Conservation (phyloP, 2,797 vertebrate genomes). For the Dipus sagitta region DNA sequence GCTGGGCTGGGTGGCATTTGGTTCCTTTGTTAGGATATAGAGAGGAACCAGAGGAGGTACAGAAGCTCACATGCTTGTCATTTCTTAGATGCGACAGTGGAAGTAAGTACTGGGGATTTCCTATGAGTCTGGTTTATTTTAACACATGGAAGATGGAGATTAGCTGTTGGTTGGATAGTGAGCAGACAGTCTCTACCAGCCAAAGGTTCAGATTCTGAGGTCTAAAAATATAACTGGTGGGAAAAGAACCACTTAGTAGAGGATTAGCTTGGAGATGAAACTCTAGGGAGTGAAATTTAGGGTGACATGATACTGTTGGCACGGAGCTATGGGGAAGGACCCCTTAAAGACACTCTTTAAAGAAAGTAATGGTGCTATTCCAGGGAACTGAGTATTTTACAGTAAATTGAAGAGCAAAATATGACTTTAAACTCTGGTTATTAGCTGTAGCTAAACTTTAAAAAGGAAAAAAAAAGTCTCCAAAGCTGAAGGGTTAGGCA, state of each 20-base stretch:
- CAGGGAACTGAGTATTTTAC: background rate
- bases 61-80: background rate
- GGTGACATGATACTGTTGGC: background rate
- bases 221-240: constrained; percentile 27
- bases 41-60: background rate
- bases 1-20: background rate
- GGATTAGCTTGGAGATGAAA: background rate
- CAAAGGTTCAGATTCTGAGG: background rate
- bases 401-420: background rate
- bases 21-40: background rate
- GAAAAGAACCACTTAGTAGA: background rate
- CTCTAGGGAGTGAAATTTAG: background rate
- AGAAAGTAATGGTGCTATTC: too few relatives aligned
- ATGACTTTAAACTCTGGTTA: background rate
- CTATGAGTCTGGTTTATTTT: background rate
- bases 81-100: background rate
- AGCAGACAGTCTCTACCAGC: background rate
- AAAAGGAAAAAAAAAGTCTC: background rate
- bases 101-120: background rate
- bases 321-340: background rate
- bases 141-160: background rate
- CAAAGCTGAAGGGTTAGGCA: background rate
- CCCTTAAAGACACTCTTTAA: background rate
- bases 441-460: background rate
- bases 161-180: background rate